A percentile compares a stretch with the other conserved stretches of the same genome.
These are phyloP conservation scores for Bergia sp. DNA, from an alignment of 92 coral and sea anemone genomes.

Conservation along the genomic window DNA sequence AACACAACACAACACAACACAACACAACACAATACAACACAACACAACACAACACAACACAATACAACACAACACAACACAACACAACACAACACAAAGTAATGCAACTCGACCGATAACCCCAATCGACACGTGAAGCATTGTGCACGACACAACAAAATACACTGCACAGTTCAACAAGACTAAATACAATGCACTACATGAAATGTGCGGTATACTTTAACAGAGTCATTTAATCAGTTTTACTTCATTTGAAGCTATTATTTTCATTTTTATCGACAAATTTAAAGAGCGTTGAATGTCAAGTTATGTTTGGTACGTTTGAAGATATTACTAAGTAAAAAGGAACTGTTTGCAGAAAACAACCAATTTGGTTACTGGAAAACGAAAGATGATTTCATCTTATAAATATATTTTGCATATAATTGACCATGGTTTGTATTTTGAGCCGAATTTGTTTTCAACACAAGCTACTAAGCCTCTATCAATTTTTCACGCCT, in stretches of 20 bases:
- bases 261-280: no score
- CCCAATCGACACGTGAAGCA: no score
- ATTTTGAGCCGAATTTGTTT: background rate
- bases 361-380: background rate
- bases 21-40: background rate
- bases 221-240: no score
- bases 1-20: background rate
- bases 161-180: background rate
- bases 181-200: no score
- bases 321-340: background rate
- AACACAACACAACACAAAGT: background rate
- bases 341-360: background rate
- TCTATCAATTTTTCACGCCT: background rate
- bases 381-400: background rate
- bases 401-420: slow-evolving; percentile 9
- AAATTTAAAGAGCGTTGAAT: no score
- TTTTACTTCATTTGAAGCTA: no score
- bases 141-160: background rate
- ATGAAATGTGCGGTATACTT: no score
- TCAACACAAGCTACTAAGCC: background rate
- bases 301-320: background rate
- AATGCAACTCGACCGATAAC: background rate
- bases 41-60: no score
- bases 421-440: background rate
- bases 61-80: background rate